Base-by-base conservation (phyloP, 2,113 vertebrate species). In the Hiodon tergisus region DNA sequence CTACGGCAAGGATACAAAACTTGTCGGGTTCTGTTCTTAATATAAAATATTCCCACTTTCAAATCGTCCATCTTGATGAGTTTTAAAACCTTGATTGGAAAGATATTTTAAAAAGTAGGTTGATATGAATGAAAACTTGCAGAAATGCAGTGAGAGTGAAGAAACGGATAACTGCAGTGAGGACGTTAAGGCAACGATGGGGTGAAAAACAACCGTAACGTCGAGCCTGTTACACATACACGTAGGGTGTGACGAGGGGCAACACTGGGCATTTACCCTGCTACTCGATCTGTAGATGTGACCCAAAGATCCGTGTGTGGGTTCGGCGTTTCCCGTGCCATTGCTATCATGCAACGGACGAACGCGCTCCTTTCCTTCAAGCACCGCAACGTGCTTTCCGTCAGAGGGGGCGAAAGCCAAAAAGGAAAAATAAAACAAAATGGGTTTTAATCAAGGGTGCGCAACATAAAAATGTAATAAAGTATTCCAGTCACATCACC, bases 281-380 rank as follows among this genome's bases (percentile, higher is more conserved):
- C 89, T 87, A 83, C 84, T 87, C 83, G 88, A 81, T 87, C 82
- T 87, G 90, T 89, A 90, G 89, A 93, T 80, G 86, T 91, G 89
- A 86, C 81, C 87, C 86, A 92, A 86, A 82, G 84, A 93, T 87
- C 91, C 90, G 68, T 91, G 88, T 80, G 88, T 80, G 79, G 90
- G 84, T 67, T 93, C 88, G 81, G 87, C 78, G 61, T 87, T 81
- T 87, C 83, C 88, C 84, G 93, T 85, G 86, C 87, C 89, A 87
- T 90, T 89, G 87, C 91, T 81, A 83, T 72, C 88, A 51, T 76
- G 88, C 47, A 94, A 87, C 79, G 90, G 89, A 69, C 90, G 89
- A 73, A 85, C 88, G 72, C 91, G 90, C 88, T 92, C 90, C 85
- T 87, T 88, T 68, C 90, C 90, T 85, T 90, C 90, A 85, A 90